Evolutionary conservation across 2,113 vertebrate species (phyloP).

Genomic region (Rhodinocichla rosea): DNA sequence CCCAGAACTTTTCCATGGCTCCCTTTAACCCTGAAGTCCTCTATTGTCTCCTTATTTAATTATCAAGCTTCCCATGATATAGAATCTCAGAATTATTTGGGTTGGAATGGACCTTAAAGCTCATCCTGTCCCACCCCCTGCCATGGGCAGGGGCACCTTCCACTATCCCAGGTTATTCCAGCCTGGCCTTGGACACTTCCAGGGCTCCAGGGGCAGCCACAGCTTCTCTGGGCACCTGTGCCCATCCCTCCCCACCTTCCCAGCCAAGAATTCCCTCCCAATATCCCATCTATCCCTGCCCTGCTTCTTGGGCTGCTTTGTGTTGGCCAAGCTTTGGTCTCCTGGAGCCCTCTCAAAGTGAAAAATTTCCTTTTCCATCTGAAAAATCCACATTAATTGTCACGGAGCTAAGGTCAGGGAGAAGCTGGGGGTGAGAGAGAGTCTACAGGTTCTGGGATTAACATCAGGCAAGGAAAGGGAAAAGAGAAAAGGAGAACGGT

Average conservation of each 20-base stretch:
- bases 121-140: not conserved
- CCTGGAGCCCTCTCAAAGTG: not conserved
- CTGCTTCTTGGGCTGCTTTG: not conserved
- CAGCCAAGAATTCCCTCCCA: not conserved
- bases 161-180: not conserved
- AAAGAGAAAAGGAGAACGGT: not conserved
- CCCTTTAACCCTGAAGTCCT: not conserved
- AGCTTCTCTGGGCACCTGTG: not conserved
- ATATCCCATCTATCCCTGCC: not conserved
- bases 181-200: fast-evolving
- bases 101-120: not conserved
- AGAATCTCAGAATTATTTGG: not conserved
- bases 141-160: not conserved
- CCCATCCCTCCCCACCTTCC: not conserved
- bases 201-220: not conserved
- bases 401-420: not conserved
- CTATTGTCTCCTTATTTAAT: not conserved
- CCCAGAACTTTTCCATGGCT: not conserved
- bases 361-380: not conserved
- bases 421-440: not conserved
- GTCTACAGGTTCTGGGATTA: not conserved
- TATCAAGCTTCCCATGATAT: fast-evolving
- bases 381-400: not conserved
- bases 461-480: not conserved
- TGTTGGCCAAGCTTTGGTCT: not conserved